Base-by-base conservation (phyloP, 2,797 vertebrate species). In the Choloepus didactylus region DNA sequence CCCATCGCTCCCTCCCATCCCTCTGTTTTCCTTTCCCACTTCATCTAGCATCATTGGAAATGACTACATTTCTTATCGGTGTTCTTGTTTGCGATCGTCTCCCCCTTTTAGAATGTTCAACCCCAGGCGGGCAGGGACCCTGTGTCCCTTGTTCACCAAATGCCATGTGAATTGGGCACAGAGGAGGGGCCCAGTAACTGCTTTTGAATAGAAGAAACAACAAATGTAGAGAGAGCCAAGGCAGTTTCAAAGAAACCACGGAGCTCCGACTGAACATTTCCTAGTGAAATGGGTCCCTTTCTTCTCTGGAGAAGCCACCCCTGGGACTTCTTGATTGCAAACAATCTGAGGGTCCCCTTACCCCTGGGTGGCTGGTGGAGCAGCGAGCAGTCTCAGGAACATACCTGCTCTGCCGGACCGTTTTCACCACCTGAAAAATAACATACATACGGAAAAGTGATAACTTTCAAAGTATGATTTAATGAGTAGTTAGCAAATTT, bases 1-100 rank as follows among this genome's bases (percentile, higher is more conserved):
- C 35, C 0, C 0, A 3, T 5, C 3, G 4, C 46, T 35, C 25
- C 12, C 25, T 35, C 23, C 8, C 0, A 5, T 6, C 0, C 21
- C 29, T 21, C 46, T 25, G 72, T 83, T 29, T 19, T 16, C 11
- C 54, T 27, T 35, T 27, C 18, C 59, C 18, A 1, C n/a, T 25
- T 38, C 31, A 10, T 4, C 0, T 3, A 21, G 5, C 8, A 6
- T 79, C 46, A 2, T n/a, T 82, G 54, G 59, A 12, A 29, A 12
- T 11, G 2, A 18, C 0, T 7, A 1, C 9, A 23, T 35, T 44
- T 67, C 38, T 38, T 23, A 21, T 60, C 41, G 1, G 15, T 27
- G 1, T n/a, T 35, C 29, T 49, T 11, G 31, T 7, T 80, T 27
- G 15, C 23, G 15, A 1, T 10, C 12, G 11, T n/a, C 81, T 73